Conservation (phyloP, 2,113 vertebrate species). For the Brachyhypopomus gauderio region DNA sequence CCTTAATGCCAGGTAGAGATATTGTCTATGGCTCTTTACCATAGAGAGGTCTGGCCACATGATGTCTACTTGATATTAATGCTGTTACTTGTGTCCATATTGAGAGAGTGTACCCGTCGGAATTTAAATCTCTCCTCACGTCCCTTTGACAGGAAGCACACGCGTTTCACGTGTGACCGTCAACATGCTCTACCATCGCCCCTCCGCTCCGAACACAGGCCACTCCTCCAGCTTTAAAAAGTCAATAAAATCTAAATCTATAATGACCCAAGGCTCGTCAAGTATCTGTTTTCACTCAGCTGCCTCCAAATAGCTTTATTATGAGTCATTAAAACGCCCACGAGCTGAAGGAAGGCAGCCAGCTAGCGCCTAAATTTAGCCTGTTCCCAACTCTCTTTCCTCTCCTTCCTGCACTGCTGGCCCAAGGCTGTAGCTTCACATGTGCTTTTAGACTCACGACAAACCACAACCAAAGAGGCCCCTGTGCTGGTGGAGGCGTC, state of each 20-base stretch:
- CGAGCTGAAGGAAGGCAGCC: conserved; percentile 97
- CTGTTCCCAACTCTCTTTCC: conserved; percentile 81
- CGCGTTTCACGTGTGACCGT: background rate
- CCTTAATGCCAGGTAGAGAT: background rate
- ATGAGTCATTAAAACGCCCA: conserved; percentile 99
- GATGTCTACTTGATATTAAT: background rate
- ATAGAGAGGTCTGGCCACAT: background rate
- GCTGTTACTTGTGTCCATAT: background rate
- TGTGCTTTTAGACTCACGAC: conserved; percentile 41
- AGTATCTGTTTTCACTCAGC: conserved; percentile 99
- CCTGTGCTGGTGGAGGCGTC: too few species aligned
- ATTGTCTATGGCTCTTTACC: background rate
- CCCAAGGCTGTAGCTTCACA: conserved; percentile 46
- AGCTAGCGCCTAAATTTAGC: conserved; percentile 98
- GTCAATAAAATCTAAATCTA: conserved; percentile 88
- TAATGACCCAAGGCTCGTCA: conserved; percentile 96
- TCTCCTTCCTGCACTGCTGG: conserved; percentile 63
- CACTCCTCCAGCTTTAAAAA: conserved; percentile 31
- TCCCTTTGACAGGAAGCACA: conserved; percentile 5
- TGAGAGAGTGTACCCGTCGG: background rate
- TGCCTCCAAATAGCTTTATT: conserved; percentile 99
- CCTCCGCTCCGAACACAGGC: background rate
- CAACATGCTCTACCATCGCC: background rate
- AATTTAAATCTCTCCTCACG: background rate
- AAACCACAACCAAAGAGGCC: conserved; percentile 25